Percentiles rank a stretch among this genome's conserved stretches.
Conservation (phyloP, 92 coral and sea anemone genomes). For the Umimayanthus chanpuru region DNA sequence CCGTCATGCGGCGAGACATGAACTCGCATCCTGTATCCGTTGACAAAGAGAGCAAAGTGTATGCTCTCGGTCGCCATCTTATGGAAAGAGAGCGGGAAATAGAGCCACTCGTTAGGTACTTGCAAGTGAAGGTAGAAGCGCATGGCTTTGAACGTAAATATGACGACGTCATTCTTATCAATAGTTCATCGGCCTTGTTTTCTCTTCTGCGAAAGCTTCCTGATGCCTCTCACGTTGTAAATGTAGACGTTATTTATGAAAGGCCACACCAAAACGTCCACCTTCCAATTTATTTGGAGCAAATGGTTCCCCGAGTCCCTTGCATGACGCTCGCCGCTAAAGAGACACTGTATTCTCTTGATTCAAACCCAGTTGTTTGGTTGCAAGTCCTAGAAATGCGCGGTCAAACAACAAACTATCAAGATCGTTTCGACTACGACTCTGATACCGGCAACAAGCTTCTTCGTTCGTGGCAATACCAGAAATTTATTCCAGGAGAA, state of each 20-base stretch:
- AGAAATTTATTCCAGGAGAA: constrained; percentile 35
- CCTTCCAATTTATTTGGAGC: constrained; percentile 35
- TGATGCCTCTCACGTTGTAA: not conserved
- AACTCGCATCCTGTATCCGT: not conserved
- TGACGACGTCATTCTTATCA: constrained; percentile 26
- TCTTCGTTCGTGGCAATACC: constrained; percentile 10
- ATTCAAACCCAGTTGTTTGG: constrained; percentile 22
- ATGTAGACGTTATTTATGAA: constrained; percentile 20
- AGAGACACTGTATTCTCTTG: not conserved
- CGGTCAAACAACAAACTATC: constrained; percentile 17
- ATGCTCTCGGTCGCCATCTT: not conserved
- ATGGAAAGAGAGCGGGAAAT: not conserved
- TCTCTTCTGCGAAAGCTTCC: constrained; percentile 13
- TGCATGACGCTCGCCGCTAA: constrained; percentile 7
- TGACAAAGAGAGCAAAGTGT: not conserved
- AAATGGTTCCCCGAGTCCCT: constrained; percentile 33
- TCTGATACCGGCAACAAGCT: not conserved
- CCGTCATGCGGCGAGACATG: not conserved
- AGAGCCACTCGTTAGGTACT: constrained; percentile 10
- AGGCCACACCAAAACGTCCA: constrained; percentile 23
- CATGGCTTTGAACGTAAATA: constrained; percentile 42
- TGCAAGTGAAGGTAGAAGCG: constrained; percentile 8
- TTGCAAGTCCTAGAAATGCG: constrained; percentile 21
- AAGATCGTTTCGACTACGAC: constrained; percentile 26
- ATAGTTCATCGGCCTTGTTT: not conserved